phyloP scores from a whole-genome alignment of 2,113 vertebrate species.

The Rattus rattus region DNA sequence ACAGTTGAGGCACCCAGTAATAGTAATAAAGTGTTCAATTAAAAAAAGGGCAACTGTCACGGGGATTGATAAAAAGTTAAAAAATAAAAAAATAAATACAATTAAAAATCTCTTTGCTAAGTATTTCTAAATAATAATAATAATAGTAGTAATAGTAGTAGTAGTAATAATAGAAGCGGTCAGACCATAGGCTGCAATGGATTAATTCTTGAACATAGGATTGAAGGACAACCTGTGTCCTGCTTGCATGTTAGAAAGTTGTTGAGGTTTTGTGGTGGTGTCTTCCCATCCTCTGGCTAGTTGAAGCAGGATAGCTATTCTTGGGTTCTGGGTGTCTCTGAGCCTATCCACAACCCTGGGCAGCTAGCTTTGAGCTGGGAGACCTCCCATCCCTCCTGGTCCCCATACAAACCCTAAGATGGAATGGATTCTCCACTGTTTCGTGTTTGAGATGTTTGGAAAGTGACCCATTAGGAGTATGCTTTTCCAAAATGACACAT shows the following conservation, averaged over 20 bases:
- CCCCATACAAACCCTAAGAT: constrained; percentile 54
- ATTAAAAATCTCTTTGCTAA: not conserved
- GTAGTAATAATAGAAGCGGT: too few relatives aligned
- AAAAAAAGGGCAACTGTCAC: not conserved
- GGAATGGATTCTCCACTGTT: not conserved
- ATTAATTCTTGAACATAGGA: constrained; percentile 32
- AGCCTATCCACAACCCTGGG: not conserved
- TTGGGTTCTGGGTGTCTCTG: not conserved
- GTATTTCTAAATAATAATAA: not conserved
- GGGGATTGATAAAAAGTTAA: not conserved
- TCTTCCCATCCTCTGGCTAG: accelerated
- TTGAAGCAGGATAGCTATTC: not conserved
- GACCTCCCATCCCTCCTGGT: not conserved
- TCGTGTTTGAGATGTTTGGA: constrained; percentile 38
- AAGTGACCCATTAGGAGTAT: not conserved
- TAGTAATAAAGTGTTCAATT: not conserved
- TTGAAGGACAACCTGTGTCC: constrained; percentile 16
- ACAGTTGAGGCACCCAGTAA: constrained; percentile 14
- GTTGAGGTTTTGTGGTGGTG: constrained; percentile 45
- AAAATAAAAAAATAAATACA: not conserved
- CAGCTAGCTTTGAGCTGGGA: constrained; percentile 20
- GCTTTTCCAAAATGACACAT: constrained; percentile 38
- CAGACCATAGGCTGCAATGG: not conserved
- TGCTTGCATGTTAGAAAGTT: constrained; percentile 73
- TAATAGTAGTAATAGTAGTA: not conserved